Evolutionary conservation across 2,113 vertebrate species (phyloP).

Genomic region (Oryzias javanicus): DNA sequence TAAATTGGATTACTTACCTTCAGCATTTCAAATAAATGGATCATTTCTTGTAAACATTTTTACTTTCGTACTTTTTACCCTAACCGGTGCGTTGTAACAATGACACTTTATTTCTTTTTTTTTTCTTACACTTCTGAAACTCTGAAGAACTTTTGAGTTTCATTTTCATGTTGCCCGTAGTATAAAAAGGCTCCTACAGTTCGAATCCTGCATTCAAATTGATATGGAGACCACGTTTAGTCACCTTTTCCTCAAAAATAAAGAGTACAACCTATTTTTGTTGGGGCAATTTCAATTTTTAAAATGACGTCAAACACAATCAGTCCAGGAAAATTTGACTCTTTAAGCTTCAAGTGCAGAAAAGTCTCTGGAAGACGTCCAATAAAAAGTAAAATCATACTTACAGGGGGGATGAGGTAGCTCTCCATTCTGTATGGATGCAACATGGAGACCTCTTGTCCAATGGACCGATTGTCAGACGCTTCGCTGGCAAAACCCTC

Average conservation of each 20-base stretch:
- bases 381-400: constrained; percentile 55
- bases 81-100: neutral
- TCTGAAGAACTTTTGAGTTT: constrained; percentile 53
- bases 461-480: constrained; percentile 56
- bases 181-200: constrained; percentile 49
- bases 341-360: neutral
- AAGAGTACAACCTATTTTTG: neutral
- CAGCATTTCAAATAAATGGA: neutral
- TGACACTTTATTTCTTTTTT: constrained; percentile 13
- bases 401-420: constrained; percentile 81
- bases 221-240: constrained; percentile 35
- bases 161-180: constrained; percentile 55
- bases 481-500: constrained; percentile 65
- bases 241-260: constrained; percentile 1
- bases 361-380: neutral
- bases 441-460: constrained; percentile 78
- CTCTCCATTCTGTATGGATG: constrained; percentile 84
- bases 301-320: neutral
- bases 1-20: neutral
- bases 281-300: neutral
- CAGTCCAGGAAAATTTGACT: no score
- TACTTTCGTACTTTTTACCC: neutral
- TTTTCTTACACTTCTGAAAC: constrained; percentile 53
- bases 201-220: constrained; percentile 41
- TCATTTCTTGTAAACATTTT: neutral